Evolutionary conservation across 2,797 vertebrate species (phyloP).

Genomic region (Siniperca obscura): DNA sequence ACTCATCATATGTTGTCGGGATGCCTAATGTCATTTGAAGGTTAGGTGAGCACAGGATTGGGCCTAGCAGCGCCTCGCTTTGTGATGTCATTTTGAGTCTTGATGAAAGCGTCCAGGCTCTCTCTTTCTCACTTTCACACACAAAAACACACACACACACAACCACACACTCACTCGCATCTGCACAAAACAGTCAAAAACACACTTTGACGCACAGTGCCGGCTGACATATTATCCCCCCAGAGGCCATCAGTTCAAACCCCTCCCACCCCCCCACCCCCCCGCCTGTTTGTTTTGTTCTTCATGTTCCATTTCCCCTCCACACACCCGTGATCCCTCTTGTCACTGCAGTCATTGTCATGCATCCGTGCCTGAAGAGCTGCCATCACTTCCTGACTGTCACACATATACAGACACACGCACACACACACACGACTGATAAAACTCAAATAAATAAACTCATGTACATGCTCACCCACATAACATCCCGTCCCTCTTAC

Average conservation of each 20-base stretch:
- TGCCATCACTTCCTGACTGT: slow-evolving; percentile 55
- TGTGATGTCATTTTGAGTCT: slow-evolving; percentile 63
- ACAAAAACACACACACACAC: slow-evolving; percentile 16
- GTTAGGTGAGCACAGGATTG: slow-evolving; percentile 74
- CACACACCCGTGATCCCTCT: slow-evolving; percentile 67
- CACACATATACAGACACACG: slow-evolving; percentile 7
- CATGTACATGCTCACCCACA: slow-evolving; percentile 40
- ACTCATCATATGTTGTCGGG: slow-evolving; percentile 69
- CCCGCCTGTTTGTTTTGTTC: slow-evolving; percentile 76
- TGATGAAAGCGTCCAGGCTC: slow-evolving; percentile 36
- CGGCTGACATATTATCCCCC: slow-evolving; percentile 72
- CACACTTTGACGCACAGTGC: slow-evolving; percentile 49
- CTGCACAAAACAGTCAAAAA: slow-evolving; percentile 51
- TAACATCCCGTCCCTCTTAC: slow-evolving; percentile 19
- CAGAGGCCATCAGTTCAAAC: slow-evolving; percentile 42
- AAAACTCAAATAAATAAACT: slow-evolving; percentile 60
- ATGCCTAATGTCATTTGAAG: slow-evolving; percentile 84
- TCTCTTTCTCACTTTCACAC: slow-evolving; percentile 26
- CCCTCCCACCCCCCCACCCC: slow-evolving; percentile 2
- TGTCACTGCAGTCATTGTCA: slow-evolving; percentile 73
- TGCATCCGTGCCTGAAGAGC: slow-evolving; percentile 66
- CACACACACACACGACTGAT: slow-evolving; percentile 26
- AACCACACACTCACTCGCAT: slow-evolving; percentile 38
- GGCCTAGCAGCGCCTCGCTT: slow-evolving; percentile 40
- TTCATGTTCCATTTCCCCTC: slow-evolving; percentile 82